Base-by-base conservation (phyloP, 2,113 vertebrate genomes). In the Eira barbara region DNA sequence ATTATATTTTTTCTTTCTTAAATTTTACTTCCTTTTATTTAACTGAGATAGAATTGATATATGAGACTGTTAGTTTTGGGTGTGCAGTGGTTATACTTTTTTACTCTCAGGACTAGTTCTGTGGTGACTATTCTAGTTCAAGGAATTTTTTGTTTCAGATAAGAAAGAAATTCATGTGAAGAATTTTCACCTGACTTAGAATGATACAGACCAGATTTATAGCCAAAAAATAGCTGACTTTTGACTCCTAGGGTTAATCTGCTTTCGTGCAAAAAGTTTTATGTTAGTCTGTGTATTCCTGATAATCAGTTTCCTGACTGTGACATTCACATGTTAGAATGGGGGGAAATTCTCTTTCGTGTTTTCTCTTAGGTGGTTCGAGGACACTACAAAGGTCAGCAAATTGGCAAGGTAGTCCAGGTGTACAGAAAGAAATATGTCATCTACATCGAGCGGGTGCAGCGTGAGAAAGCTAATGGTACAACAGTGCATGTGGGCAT, bases 311-410 rank as follows among this genome's bases (percentile, higher is more conserved):
- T 63, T 83, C 31, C 31, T 69, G 21, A 1, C 81, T 12, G 0
- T 91, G 12, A 73, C 73, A 21, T 42, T 69, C 45, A 45, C 52
- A 21, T 42, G 25, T 65, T 55, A 57, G 52, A 94, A 88, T 71
- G 39, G 31, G 9, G 45, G 31, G 3, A 11, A 21, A 34, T 14
- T 4, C 8, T 65, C 4, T 74, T 47, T 12, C 67, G 2, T 23
- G 0, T 88, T 94, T 21, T 34, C 69, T 61, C 61, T 61, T 96
- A 99, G 99, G 99, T 99, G 94, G 99, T 99, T 55, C 98, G 99
- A 71, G 99, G 99, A 95, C 99, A 99, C 98, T 99, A 99, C 99
- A 99, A 99, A 98, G 99, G 99, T 90, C 99, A 99, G 98, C 99
- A 99, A 97, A 99, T 99, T 0, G 99, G 99, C 97, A 99, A 99